Percentiles rank a stretch among this genome's conserved stretches.
Conservation (phyloP, 2,888 invertebrate species). For the Leptopilina myrica region DNA sequence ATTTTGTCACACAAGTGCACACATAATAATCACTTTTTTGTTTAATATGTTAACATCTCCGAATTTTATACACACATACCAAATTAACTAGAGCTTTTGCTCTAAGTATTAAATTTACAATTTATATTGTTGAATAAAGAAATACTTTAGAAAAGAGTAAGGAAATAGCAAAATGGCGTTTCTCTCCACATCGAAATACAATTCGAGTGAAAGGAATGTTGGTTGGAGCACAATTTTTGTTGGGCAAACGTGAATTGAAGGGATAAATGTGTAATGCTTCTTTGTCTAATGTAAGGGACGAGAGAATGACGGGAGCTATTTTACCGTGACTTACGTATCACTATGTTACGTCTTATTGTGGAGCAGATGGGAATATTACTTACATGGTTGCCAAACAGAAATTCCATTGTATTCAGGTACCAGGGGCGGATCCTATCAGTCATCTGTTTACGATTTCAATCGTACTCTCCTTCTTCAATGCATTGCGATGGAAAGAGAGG, state of each 20-base stretch:
- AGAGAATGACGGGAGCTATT: background rate
- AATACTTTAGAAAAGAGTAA: conserved; percentile 14
- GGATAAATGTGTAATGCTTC: background rate
- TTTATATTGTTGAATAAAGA: background rate
- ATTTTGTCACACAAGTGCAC: conserved; percentile 17
- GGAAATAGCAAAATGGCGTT: conserved; percentile 20
- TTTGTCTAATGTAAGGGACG: background rate
- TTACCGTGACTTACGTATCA: background rate
- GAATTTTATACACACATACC: background rate
- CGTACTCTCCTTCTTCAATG: background rate
- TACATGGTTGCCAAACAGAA: conserved; percentile 12
- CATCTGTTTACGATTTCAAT: background rate
- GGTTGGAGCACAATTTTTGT: background rate
- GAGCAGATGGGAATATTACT: conserved; percentile 1
- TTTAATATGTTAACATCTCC: background rate
- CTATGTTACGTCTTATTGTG: background rate
- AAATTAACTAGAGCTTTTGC: background rate
- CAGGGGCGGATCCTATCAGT: conserved; percentile 15
- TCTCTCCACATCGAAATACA: conserved; percentile 15
- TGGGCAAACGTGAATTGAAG: background rate
- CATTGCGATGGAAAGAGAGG: background rate
- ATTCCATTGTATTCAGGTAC: conserved; percentile 6
- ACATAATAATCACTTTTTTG: conserved; percentile 8
- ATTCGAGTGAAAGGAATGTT: conserved; percentile 13
- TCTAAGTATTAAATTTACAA: background rate